These are phyloP conservation scores for Caenorhabditis sinica DNA, from an alignment of 2,888 invertebrate genomes.

Conservation along the genomic window DNA sequence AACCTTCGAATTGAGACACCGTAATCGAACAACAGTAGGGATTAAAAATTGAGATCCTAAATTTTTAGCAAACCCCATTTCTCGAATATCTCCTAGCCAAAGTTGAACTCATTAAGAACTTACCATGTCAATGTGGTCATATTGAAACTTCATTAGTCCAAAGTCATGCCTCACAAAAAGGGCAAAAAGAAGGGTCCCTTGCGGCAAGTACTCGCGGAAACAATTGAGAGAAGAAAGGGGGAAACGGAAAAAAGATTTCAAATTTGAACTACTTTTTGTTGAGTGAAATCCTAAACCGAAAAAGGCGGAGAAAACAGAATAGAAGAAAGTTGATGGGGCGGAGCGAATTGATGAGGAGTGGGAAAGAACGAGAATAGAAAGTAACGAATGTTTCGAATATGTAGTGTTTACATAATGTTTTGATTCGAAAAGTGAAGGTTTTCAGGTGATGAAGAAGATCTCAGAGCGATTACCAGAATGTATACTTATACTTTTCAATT, in stretches of 20 bases:
- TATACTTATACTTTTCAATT: slow-evolving; percentile 7
- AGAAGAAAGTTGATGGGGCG: slow-evolving; percentile 45
- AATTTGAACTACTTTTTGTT: slow-evolving; percentile 51
- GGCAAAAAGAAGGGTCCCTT: slow-evolving; percentile 2
- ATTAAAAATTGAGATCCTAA: too few species aligned
- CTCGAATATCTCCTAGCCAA: too few species aligned
- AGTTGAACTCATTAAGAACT: not conserved
- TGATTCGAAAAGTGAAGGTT: not conserved
- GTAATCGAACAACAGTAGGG: too few species aligned
- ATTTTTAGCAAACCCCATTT: too few species aligned
- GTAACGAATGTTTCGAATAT: slow-evolving; percentile 8
- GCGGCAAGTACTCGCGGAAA: slow-evolving; percentile 26
- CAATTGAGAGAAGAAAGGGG: slow-evolving; percentile 2
- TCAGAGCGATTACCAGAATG: not conserved
- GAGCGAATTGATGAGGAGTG: slow-evolving; percentile 40
- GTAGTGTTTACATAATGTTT: not conserved
- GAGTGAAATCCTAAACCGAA: slow-evolving; percentile 40
- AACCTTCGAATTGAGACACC: too few species aligned
- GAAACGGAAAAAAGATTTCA: slow-evolving; percentile 29
- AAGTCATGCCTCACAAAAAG: not conserved
- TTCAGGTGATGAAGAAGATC: not conserved
- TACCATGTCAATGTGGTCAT: not conserved
- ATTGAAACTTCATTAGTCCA: slow-evolving; percentile 17
- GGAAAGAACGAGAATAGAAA: not conserved
- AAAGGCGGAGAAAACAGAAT: slow-evolving; percentile 27